phyloP scores from a whole-genome alignment of 35 echinoderm and acorn worm species.

The Heliocidaris tuberculata region DNA sequence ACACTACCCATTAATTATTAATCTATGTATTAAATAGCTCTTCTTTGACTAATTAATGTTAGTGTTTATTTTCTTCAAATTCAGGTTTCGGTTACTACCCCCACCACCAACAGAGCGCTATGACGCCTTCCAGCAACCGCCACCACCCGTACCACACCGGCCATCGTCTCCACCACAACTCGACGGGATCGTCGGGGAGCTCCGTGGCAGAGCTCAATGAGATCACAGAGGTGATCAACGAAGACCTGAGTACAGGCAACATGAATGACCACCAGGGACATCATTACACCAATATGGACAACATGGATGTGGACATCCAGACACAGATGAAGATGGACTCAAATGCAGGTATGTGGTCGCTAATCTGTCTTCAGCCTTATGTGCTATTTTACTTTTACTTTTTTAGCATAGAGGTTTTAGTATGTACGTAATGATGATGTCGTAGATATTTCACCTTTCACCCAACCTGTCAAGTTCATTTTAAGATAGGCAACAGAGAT shows the following conservation, averaged over 20 bases:
- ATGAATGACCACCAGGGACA: constrained; percentile 42
- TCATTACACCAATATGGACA: constrained; percentile 43
- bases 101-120: neutral
- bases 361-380: neutral
- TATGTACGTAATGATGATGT: too few relatives aligned
- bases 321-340: constrained; percentile 20
- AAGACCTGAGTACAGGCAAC: constrained; percentile 31
- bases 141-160: neutral
- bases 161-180: constrained; percentile 1
- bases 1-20: too few relatives aligned
- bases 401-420: too few relatives aligned
- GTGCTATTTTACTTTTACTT: neutral
- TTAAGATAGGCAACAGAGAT: too few relatives aligned
- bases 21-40: too few relatives aligned
- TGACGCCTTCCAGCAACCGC: neutral
- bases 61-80: too few relatives aligned
- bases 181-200: neutral
- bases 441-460: too few relatives aligned
- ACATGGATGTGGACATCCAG: constrained; percentile 21
- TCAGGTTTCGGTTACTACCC: neutral
- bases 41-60: too few relatives aligned
- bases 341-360: neutral
- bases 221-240: constrained; percentile 52
- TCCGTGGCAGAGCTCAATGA: constrained; percentile 5
- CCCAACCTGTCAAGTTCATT: too few relatives aligned